Evolutionary conservation across 1,140 invertebrate genomes (phyloP).

Genomic region (Formica selysi): DNA sequence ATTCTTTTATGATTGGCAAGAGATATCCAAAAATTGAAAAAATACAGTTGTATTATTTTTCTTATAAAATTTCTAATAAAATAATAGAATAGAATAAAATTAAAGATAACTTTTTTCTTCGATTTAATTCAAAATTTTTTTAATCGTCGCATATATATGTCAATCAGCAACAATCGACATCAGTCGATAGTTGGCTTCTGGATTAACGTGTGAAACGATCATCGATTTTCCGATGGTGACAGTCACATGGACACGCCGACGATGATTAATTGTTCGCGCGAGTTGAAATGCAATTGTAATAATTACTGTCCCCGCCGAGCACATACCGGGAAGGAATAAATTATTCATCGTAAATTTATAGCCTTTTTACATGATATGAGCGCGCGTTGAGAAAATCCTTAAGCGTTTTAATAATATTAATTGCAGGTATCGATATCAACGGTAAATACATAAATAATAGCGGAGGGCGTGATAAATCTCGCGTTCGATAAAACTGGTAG

Average conservation of each 20-base stretch:
- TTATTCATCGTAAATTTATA: constrained; percentile 59
- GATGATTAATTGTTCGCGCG: constrained; percentile 52
- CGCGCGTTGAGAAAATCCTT: constrained; percentile 57
- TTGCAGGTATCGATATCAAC: constrained; percentile 58
- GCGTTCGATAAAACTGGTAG: constrained; percentile 50
- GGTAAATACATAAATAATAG: constrained; percentile 62
- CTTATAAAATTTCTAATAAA: neutral
- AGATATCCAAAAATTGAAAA: neutral
- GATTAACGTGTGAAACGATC: constrained; percentile 48
- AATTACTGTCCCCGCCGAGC: constrained; percentile 56
- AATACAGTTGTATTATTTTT: neutral
- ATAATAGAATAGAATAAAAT: neutral
- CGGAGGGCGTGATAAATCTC: constrained; percentile 53
- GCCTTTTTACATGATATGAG: constrained; percentile 50
- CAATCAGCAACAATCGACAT: constrained; percentile 52
- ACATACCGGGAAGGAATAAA: constrained; percentile 51
- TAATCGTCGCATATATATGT: neutral
- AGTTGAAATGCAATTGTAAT: constrained; percentile 62
- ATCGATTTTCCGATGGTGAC: constrained; percentile 49
- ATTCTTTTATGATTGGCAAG: neutral
- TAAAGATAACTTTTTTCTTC: neutral
- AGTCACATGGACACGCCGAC: constrained; percentile 22
- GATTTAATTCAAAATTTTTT: constrained; percentile 11
- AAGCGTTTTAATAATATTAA: constrained; percentile 64
- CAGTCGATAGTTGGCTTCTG: constrained; percentile 50